Conservation (phyloP, 2,113 vertebrate genomes). For the Plestiodon gilberti region DNA sequence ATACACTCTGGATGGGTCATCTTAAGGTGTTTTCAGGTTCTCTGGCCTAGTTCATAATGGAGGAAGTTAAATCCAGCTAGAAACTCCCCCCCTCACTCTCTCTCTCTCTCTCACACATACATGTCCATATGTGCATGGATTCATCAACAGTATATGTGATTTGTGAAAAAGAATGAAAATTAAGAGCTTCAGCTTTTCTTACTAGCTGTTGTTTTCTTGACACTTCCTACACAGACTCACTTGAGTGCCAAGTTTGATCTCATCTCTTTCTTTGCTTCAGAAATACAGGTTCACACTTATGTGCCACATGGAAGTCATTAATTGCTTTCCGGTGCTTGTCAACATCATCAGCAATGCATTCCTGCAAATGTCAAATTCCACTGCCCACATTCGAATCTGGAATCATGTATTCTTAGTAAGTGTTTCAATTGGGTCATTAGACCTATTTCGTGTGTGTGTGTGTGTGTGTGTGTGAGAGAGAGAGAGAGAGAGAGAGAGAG, state of each 20-base stretch:
- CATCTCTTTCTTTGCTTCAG: constrained; percentile 61
- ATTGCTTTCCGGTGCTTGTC: constrained; percentile 81
- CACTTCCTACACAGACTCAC: neutral
- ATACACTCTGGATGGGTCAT: too few relatives aligned
- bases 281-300: constrained; percentile 79
- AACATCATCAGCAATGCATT: constrained; percentile 87
- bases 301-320: constrained; percentile 82
- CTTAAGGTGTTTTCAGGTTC: too few relatives aligned
- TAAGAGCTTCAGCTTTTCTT: neutral
- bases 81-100: too few relatives aligned
- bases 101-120: too few relatives aligned
- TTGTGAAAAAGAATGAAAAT: neutral
- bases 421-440: neutral
- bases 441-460: neutral
- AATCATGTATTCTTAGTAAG: constrained; percentile 75
- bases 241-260: neutral
- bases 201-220: too few relatives aligned
- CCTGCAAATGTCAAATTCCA: constrained; percentile 75
- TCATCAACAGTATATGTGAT: neutral
- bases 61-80: too few relatives aligned
- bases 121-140: neutral
- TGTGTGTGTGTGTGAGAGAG: too few relatives aligned
- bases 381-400: constrained; percentile 76
- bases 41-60: too few relatives aligned
- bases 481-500: too few relatives aligned